A percentile compares a stretch with the other conserved stretches of the same genome.
These are phyloP conservation scores for Eulemur macaco DNA, from an alignment of 2,113 vertebrate species.

Conservation along the genomic window DNA sequence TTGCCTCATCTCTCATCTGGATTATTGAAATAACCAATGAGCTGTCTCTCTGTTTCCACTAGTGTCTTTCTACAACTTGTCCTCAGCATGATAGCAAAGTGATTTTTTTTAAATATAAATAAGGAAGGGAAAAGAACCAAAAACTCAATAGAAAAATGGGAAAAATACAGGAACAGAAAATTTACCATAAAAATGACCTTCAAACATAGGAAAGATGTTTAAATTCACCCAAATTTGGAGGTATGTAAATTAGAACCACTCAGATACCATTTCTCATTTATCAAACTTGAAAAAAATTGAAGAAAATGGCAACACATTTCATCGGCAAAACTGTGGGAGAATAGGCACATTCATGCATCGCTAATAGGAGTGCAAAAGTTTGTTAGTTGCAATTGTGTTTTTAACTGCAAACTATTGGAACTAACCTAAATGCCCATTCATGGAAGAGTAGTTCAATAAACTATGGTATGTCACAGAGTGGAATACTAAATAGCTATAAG, in stretches of 20 bases:
- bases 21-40: not conserved
- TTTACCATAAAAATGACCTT: not conserved
- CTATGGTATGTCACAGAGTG: not conserved
- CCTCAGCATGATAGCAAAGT: not conserved
- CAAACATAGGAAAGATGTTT: not conserved
- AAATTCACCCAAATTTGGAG: not conserved
- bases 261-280: not conserved
- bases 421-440: not conserved
- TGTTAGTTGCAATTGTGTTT: not conserved
- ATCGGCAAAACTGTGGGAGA: not conserved
- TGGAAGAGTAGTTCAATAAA: not conserved
- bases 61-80: not conserved
- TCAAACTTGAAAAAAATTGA: not conserved
- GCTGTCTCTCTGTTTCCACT: not conserved
- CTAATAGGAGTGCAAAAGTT: constrained; percentile 6
- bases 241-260: not conserved
- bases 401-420: not conserved
- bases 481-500: not conserved
- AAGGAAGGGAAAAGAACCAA: not conserved
- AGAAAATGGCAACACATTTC: not conserved
- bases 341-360: not conserved
- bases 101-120: not conserved
- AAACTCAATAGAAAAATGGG: not conserved
- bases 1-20: not conserved
- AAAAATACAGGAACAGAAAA: not conserved